Evolutionary conservation across 1,140 invertebrate genomes (phyloP).

Genomic region (Calosoma granatense): DNA sequence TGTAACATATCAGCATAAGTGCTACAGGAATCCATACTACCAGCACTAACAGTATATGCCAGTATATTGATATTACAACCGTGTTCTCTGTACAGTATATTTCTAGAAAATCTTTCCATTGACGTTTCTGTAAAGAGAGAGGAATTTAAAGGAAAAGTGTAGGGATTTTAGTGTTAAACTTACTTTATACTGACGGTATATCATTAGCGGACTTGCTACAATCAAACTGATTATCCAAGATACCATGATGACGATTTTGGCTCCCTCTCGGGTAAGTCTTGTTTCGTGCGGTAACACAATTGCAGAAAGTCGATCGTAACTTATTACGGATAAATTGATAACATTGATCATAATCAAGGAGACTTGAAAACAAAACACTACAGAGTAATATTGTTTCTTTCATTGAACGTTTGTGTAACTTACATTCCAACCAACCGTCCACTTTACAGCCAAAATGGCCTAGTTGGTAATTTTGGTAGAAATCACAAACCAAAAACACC

Average conservation of each 20-base stretch:
- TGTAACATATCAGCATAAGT: conserved; percentile 56
- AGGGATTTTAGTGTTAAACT: conserved; percentile 15
- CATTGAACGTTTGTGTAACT: conserved; percentile 15
- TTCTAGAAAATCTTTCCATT: conserved; percentile 59
- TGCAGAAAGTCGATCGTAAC: conserved; percentile 70
- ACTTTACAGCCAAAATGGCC: conserved; percentile 54
- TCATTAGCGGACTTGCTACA: conserved; percentile 51
- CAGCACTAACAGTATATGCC: conserved; percentile 58
- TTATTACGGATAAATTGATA: conserved; percentile 66
- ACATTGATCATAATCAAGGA: conserved; percentile 59
- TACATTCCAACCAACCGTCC: conserved; percentile 59
- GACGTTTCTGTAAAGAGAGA: conserved; percentile 42
- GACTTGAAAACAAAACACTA: conserved; percentile 36
- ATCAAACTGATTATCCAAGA: conserved; percentile 54
- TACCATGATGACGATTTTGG: conserved; percentile 48
- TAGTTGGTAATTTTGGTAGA: conserved; percentile 66
- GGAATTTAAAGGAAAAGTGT: background rate
- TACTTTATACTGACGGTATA: conserved; percentile 53
- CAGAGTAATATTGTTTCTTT: background rate
- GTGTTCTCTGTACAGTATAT: conserved; percentile 56
- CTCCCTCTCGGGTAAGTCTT: conserved; percentile 45
- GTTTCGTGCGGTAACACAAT: conserved; percentile 62
- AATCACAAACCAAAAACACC: conserved; percentile 57
- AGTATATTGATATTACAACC: conserved; percentile 51
- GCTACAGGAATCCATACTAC: conserved; percentile 60